These are phyloP conservation scores for Portevinia maculata DNA, from an alignment of 2,888 invertebrate genomes.

Conservation along the genomic window DNA sequence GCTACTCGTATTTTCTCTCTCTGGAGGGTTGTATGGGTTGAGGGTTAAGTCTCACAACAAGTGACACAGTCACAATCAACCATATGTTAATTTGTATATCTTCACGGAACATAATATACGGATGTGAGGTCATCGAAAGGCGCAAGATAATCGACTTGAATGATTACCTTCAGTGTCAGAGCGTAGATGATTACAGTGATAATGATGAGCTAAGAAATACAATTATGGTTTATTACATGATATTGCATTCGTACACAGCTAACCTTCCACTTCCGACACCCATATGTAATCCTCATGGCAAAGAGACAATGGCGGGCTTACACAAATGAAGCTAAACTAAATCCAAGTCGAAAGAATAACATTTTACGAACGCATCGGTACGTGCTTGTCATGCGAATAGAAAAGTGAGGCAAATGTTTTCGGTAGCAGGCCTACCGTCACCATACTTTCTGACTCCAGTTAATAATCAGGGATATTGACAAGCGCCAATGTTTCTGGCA, in stretches of 20 bases:
- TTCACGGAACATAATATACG: neutral
- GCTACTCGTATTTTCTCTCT: no score
- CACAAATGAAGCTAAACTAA: slow-evolving; percentile 19
- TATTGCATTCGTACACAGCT: slow-evolving; percentile 22
- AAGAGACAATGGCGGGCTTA: neutral
- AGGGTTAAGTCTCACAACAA: neutral
- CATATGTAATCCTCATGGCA: slow-evolving; percentile 16
- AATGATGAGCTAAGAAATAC: slow-evolving; percentile 51
- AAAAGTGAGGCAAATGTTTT: slow-evolving; percentile 23
- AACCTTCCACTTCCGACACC: neutral
- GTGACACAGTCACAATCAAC: slow-evolving; percentile 16
- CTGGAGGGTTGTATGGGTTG: neutral
- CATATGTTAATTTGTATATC: slow-evolving; percentile 24
- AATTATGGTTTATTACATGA: slow-evolving; percentile 52
- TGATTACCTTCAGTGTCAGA: neutral
- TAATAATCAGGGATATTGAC: slow-evolving; percentile 43
- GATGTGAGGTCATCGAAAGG: slow-evolving; percentile 5
- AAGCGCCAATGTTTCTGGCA: slow-evolving; percentile 36
- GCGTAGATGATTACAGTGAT: slow-evolving; percentile 32
- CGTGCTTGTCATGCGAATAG: slow-evolving; percentile 26
- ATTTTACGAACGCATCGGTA: slow-evolving; percentile 10
- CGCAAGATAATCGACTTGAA: neutral
- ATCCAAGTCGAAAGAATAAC: slow-evolving; percentile 51
- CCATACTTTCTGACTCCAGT: slow-evolving; percentile 17
- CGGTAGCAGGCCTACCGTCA: neutral